Base-by-base conservation (phyloP, 1,140 invertebrate species). In the Lanistes nyassanus region DNA sequence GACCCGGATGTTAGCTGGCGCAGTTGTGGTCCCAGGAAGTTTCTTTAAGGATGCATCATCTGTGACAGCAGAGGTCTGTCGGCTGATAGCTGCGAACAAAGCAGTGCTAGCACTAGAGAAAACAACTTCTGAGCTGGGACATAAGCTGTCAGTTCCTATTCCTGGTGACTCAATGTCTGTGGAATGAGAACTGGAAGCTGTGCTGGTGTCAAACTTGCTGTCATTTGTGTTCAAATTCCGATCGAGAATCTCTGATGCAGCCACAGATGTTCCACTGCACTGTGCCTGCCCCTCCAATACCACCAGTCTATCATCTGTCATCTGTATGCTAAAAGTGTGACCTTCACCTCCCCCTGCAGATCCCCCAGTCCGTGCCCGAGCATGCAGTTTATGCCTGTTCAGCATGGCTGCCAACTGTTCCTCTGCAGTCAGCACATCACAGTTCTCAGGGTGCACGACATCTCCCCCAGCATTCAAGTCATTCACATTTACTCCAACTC, bases 221-320 rank as follows among this genome's bases (percentile, higher is more conserved):
- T 85, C 81, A 67, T 84, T 82, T 60, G 77, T 79, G 76, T 84
- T 84, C 19, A 84, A 78, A 78, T 85, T 86, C 34, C 69, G 74
- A 19, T 86, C 81, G 7, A 77, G 47, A 13, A 80, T 74, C 62
- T 78, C 76, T 11, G 64, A 26, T 26, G 47, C 53, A 58, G 64
- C 53, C 58, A 66, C 42, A 42, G 75, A 71, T 26, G 71, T 53
- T 39, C 76, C 65, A 16, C 53, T 23, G 26, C 56, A 76, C 68
- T 80, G 79, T 23, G 82, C 85, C 19, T 83, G 39, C 55, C 87
- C 84, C 68, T 89, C 87, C 3, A 86, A 83, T 29, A 89, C 83
- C 34, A 86, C 83, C n/a, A 89, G 76, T 64, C 84, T 87, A 72
- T 89, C 88, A 34, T 86, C 88, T 19, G 88, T 82, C 83, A 89